A percentile compares a stretch with the other conserved stretches of the same genome.
phyloP scores from a whole-genome alignment of 2,113 vertebrate genomes.

The Campylomormyrus tamandua region DNA sequence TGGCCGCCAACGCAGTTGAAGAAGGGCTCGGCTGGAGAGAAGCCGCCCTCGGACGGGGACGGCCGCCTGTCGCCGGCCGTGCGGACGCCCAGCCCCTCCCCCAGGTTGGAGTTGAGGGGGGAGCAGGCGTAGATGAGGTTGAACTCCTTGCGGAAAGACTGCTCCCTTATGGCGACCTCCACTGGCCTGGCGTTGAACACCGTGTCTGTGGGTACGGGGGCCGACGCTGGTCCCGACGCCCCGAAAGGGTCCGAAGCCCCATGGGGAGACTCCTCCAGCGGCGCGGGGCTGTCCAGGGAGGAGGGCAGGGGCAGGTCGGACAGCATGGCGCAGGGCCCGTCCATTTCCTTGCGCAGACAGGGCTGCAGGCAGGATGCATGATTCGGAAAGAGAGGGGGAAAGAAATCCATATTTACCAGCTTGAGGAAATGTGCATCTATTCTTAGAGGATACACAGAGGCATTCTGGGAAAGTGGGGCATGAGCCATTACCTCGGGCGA shows the following conservation, averaged over 20 bases:
- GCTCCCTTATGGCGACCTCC: conserved; percentile 60
- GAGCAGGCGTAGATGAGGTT: conserved; percentile 99
- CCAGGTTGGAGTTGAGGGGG: conserved; percentile 85
- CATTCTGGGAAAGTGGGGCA: background rate
- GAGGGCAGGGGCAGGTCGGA: conserved; percentile 69
- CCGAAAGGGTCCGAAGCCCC: conserved; percentile 44
- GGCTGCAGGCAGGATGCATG: conserved; percentile 55
- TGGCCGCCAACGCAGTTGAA: conserved; percentile 70
- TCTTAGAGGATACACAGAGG: background rate
- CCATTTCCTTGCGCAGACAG: conserved; percentile 75
- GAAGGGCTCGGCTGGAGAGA: conserved; percentile 82
- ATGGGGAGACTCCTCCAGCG: conserved; percentile 57
- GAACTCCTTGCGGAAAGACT: conserved; percentile 96
- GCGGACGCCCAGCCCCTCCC: conserved; percentile 61
- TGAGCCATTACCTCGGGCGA: conserved; percentile 79
- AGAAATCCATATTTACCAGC: background rate
- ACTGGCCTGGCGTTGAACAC: conserved; percentile 28
- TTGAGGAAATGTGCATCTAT: background rate
- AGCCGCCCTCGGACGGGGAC: conserved; percentile 73
- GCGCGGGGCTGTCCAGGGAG: conserved; percentile 68
- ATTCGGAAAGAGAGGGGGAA: background rate
- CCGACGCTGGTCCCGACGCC: conserved; percentile 35
- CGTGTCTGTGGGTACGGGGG: conserved; percentile 56
- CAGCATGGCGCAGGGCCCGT: conserved; percentile 66
- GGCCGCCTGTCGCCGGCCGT: conserved; percentile 70